A percentile compares a stretch with the other conserved stretches of the same genome.
These are phyloP conservation scores for Eucidaris tribuloides DNA, from an alignment of 35 echinoderm and acorn worm genomes.

Conservation along the genomic window DNA sequence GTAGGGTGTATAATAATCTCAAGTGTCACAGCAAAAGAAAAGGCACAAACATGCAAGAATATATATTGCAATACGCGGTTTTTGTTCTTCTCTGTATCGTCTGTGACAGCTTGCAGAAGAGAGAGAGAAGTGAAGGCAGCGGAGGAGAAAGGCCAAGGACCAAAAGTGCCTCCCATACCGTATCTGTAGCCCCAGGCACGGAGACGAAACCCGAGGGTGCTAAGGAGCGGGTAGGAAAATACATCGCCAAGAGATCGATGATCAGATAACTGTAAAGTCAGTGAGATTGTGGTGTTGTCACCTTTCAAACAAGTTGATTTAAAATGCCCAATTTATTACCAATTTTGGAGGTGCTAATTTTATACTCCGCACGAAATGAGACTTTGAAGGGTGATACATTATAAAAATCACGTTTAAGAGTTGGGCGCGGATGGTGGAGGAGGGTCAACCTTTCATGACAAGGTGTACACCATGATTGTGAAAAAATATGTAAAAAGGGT, in stretches of 20 bases:
- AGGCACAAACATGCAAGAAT: neutral
- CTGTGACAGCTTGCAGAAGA: constrained; percentile 61
- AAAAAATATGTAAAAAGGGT: too few species aligned
- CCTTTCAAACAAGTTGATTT: too few species aligned
- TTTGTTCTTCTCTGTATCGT: neutral
- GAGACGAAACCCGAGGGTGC: constrained; percentile 72
- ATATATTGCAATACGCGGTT: neutral
- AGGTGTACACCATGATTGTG: too few species aligned
- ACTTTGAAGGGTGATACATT: too few species aligned
- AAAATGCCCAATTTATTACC: too few species aligned
- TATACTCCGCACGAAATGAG: too few species aligned
- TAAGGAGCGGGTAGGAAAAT: constrained; percentile 85
- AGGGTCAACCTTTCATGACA: too few species aligned
- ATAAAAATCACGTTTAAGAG: too few species aligned
- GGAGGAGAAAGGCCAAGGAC: constrained; percentile 47
- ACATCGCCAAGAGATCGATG: constrained; percentile 23
- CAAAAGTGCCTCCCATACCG: neutral
- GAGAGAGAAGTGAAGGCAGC: constrained; percentile 70
- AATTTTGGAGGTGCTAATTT: too few species aligned
- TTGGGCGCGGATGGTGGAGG: too few species aligned
- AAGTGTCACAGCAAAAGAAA: too few species aligned
- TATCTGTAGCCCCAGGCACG: constrained; percentile 37
- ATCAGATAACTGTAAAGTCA: neutral
- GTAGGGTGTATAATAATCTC: too few species aligned
- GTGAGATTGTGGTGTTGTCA: neutral